Evolutionary conservation across 1,140 invertebrate genomes (phyloP), one percentile per base, ranked within the genome.

Genomic region (Drosophila santomea): DNA sequence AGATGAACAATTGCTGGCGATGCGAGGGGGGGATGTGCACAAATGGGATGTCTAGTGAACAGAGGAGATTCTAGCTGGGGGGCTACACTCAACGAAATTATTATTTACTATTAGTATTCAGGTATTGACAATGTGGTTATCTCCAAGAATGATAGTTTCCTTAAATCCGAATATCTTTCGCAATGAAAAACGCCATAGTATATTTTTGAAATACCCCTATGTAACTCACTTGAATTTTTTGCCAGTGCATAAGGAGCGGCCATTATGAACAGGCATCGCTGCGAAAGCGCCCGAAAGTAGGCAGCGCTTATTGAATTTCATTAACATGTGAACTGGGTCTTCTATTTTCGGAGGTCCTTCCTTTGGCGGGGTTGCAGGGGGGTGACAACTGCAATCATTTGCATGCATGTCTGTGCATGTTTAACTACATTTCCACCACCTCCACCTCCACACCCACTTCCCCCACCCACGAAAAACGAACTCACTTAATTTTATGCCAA

Each of bases 401-500:
- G 84, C 84, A 88, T 88, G 76, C 84, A 85, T 84, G 72, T 83
- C 80, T 83, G 75, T 84, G 80, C 80, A 78, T 88, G 83, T 79
- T 82, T 67, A 82, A 79, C 83, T 78, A 76, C 71, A 76, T 55
- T 74, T 76, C 52, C 51, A 66, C 51, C 15, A 2, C 57, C 20
- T 12, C 51, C 15, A 2, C 57, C 20, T 12, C 35, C 61, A 2
- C 38, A 25, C 8, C 52, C 51, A 62, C 55, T 11, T 2, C 56
- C 20, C 12, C 35, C 57, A 1, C 44, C 35, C 44, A 43, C 62
- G 41, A 61, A 28, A 32, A 32, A 8, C 77, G 68, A 78, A 88
- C 84, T 89, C 84, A 88, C 84, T 89, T 88, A 88, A 88, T 89
- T 84, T 88, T 80, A 88, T 89, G 83, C 83, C 84, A 89, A 88